Evolutionary conservation across 2,113 vertebrate species (phyloP).

Genomic region (Sphaerodactylus townsendi): DNA sequence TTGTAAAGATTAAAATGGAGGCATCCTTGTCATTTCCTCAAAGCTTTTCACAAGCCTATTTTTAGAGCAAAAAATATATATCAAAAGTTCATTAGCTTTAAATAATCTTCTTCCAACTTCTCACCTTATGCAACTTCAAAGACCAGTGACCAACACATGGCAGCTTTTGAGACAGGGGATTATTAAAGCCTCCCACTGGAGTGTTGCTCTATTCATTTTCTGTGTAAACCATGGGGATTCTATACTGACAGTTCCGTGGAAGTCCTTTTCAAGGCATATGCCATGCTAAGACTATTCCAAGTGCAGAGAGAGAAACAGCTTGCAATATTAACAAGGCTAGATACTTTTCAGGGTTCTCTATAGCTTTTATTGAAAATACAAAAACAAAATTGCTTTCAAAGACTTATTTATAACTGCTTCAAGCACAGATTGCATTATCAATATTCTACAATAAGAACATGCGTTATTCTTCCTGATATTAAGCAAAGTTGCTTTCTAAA

Average conservation of each 20-base stretch:
- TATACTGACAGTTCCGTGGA: slow-evolving; percentile 27
- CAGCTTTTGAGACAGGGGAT: slow-evolving; percentile 49
- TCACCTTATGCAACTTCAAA: slow-evolving; percentile 52
- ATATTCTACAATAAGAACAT: slow-evolving; percentile 52
- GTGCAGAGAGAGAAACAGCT: slow-evolving; percentile 61
- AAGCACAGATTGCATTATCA: slow-evolving; percentile 58
- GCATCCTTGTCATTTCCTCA: slow-evolving; percentile 1
- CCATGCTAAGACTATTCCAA: slow-evolving; percentile 46
- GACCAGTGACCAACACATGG: slow-evolving; percentile 18
- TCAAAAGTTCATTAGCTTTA: slow-evolving; percentile 52
- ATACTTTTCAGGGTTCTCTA: slow-evolving; percentile 61
- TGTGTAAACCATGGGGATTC: slow-evolving; percentile 51
- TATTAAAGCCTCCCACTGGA: slow-evolving; percentile 56
- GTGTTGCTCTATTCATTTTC: slow-evolving; percentile 51
- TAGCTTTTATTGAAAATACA: slow-evolving; percentile 65
- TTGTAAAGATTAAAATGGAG: slow-evolving; percentile 30
- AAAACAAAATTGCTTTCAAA: slow-evolving; percentile 59
- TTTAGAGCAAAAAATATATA: background rate
- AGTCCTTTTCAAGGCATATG: slow-evolving; percentile 55
- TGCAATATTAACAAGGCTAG: slow-evolving; percentile 63
- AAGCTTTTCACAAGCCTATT: slow-evolving; percentile 34
- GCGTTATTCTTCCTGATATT: slow-evolving; percentile 60
- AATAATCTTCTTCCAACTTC: slow-evolving; percentile 57
- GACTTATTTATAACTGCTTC: slow-evolving; percentile 66
- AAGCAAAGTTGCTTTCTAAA: slow-evolving; percentile 55